Percentiles rank a stretch among this genome's conserved stretches.
Conservation (phyloP, 2,113 vertebrate genomes). For the Gavia stellata region DNA sequence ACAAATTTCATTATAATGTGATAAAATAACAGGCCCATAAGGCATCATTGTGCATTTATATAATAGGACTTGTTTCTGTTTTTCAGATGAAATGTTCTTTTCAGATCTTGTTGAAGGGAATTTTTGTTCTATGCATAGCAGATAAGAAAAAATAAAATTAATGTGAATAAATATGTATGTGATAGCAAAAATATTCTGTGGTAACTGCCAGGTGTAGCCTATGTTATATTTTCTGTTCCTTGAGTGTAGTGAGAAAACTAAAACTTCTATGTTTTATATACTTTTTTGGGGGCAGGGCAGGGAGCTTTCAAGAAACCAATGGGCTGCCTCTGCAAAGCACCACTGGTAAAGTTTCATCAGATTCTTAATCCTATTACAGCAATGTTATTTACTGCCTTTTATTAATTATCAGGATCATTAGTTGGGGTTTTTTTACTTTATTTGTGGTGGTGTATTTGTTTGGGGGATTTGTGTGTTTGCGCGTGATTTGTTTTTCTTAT, state of each 20-base stretch:
- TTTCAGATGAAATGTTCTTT: neutral
- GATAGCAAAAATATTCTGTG: neutral
- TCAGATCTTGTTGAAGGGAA: neutral
- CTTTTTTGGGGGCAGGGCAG: neutral
- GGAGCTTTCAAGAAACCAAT: neutral
- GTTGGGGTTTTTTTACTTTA: fast-evolving
- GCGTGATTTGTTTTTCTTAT: neutral
- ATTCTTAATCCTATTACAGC: neutral
- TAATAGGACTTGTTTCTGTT: neutral
- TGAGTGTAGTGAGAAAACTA: neutral
- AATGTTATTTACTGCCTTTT: neutral
- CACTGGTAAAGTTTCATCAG: neutral
- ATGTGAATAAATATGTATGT: neutral
- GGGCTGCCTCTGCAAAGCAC: neutral
- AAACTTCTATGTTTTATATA: neutral
- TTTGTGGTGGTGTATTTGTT: neutral
- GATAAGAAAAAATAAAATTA: neutral
- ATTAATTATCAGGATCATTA: neutral
- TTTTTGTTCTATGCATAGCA: neutral
- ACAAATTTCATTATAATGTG: neutral
- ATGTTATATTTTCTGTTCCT: neutral
- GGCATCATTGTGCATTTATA: neutral
- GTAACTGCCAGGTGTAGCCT: neutral
- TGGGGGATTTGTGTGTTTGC: fast-evolving
- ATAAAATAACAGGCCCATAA: neutral